Conservation (phyloP, 2,888 invertebrate species). For the Melipona beecheii region DNA sequence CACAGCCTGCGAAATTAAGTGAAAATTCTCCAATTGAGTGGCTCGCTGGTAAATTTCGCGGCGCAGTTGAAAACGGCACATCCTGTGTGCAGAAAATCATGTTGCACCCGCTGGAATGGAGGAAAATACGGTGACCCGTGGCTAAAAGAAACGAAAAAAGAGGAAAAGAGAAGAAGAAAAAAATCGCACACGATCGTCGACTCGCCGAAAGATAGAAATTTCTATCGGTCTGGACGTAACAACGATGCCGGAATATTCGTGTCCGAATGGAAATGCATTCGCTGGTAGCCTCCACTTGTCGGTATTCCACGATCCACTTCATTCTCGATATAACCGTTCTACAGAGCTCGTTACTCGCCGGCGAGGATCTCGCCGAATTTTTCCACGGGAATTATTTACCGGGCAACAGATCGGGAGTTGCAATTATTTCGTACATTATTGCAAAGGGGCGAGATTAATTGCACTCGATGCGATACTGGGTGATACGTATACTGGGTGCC, state of each 20-base stretch:
- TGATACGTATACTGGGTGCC: too few relatives aligned
- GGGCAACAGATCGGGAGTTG: too few relatives aligned
- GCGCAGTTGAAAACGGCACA: too few relatives aligned
- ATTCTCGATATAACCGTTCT: neutral
- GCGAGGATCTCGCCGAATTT: neutral
- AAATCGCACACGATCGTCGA: constrained; percentile 15
- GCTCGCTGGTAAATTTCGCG: too few relatives aligned
- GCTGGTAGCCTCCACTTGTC: neutral
- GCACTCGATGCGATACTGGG: too few relatives aligned
- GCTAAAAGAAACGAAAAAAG: neutral
- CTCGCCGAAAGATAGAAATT: neutral
- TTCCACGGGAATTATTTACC: neutral
- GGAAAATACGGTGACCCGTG: neutral
- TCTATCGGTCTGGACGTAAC: neutral
- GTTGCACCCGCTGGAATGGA: neutral
- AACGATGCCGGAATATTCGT: constrained; percentile 30
- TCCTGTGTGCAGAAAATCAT: neutral
- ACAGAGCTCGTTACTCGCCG: neutral
- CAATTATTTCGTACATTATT: too few relatives aligned
- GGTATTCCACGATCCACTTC: neutral
- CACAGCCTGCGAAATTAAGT: too few relatives aligned
- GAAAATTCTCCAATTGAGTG: too few relatives aligned
- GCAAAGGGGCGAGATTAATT: too few relatives aligned
- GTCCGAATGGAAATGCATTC: constrained; percentile 29
- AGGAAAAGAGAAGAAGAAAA: neutral